phyloP scores from a whole-genome alignment of 2,113 vertebrate species.

The Phrynocephalus versicolor region DNA sequence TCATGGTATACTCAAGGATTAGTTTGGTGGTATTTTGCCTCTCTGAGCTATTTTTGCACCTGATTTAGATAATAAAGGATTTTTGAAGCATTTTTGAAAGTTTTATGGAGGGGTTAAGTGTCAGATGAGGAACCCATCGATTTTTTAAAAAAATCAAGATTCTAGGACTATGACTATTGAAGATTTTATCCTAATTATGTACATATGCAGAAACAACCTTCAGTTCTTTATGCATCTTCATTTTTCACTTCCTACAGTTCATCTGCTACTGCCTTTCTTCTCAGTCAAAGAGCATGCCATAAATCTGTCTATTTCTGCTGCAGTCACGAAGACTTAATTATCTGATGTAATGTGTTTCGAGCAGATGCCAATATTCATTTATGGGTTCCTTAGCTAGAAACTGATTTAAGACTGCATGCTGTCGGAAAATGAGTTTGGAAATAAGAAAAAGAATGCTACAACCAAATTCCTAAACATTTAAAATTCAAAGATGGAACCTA shows the following conservation, averaged over 20 bases:
- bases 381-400: conserved; percentile 18
- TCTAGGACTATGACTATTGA: not conserved
- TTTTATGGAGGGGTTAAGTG: too few species aligned
- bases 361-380: conserved; percentile 13
- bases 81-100: too few species aligned
- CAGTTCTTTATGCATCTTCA: not conserved
- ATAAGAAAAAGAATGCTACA: not conserved
- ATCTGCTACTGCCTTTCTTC: conserved; percentile 14
- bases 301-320: conserved; percentile 8
- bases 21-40: not conserved
- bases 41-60: too few species aligned
- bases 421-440: conserved; percentile 11
- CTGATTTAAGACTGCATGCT: not conserved
- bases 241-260: conserved; percentile 23
- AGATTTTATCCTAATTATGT: not conserved
- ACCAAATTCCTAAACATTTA: not conserved
- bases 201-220: conserved; percentile 1
- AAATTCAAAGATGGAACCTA: not conserved
- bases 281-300: conserved; percentile 18
- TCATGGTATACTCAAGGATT: not conserved
- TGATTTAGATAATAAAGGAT: not conserved
- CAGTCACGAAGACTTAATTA: conserved; percentile 34
- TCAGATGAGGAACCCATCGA: not conserved
- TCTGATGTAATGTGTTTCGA: conserved; percentile 26
- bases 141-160: not conserved